Base-by-base conservation (phyloP, 2,113 vertebrate species). In the Hipposideros armiger region DNA sequence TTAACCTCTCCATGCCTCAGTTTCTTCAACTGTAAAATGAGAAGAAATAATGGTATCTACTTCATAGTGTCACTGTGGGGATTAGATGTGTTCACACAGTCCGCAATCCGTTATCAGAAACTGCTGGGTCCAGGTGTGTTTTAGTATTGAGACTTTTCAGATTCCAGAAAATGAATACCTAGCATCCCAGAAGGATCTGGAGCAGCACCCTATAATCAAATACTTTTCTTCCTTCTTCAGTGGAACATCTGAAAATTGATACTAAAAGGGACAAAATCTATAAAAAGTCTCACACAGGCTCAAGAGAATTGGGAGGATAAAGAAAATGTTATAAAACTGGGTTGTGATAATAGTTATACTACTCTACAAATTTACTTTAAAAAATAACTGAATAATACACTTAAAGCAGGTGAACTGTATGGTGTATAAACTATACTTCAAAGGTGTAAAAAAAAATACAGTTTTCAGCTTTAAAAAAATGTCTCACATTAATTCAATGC, bases 161-260 rank as follows among this genome's bases (percentile, higher is more conserved):
- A 76, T 83, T 58, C 90, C 87, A 78, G n/a, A 83, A 94, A 78
- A 72, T 52, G 30, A 90, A 64, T 64, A 66, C 7, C 32, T 42
- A 22, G 28, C n/a, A 54, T 73, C 76, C 84, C 50, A 62, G 60
- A 56, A 88, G 72, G 58, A 54, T 45, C 42, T 45, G 47, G 42
- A 70, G 14, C 15, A 52, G 52, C 8, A 64, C 14, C 58, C 58
- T 50, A 62, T 28, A 80, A 70, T 56, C 11, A 87, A 91, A 73
- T 4, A 45, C 13, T 90, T 81, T 69, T 22, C 36, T 5, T 85
- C 69, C 45, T 70, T 95, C 32, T 70, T 95, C 32, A 47, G 50
- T 10, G 26, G 60, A 88, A 84, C 45, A 47, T 30, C 64, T 74
- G 64, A 73, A 91, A 95, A 84, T 62, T 85, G 45, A 91, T 56